A percentile compares a stretch with the other conserved stretches of the same genome.
phyloP scores from a whole-genome alignment of 2,797 vertebrate genomes.

The Catharus ustulatus region DNA sequence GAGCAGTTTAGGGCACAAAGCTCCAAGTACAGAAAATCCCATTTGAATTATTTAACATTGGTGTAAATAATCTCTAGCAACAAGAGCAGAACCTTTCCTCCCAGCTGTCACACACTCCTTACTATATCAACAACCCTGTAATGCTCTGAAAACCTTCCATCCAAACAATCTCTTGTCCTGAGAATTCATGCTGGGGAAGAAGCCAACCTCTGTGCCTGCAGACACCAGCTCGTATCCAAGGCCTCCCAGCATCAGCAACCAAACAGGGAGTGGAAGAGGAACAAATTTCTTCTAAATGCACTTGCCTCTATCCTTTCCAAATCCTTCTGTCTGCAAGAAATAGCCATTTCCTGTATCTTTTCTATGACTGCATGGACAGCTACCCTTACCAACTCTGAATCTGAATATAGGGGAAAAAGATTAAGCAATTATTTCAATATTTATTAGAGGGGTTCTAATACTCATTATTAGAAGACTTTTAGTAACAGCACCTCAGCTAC shows the following conservation, averaged over 20 bases:
- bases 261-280: fast-evolving
- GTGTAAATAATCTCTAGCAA: slow-evolving; percentile 60
- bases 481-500: background rate
- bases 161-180: background rate
- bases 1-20: slow-evolving; percentile 25
- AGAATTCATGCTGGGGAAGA: background rate
- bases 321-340: background rate
- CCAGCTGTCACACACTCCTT: slow-evolving; percentile 38
- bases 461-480: background rate
- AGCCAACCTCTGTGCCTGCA: background rate
- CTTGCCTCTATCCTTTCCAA: background rate
- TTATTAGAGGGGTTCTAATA: background rate
- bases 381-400: background rate
- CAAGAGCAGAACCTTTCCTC: slow-evolving; percentile 26
- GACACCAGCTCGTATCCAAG: fast-evolving
- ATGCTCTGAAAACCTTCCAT: slow-evolving; percentile 29
- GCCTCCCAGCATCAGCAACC: background rate
- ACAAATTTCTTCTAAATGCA: background rate
- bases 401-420: fast-evolving
- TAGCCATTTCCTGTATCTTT: background rate
- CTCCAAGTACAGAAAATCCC: slow-evolving; percentile 21
- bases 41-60: slow-evolving; percentile 63
- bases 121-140: slow-evolving; percentile 33
- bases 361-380: background rate
- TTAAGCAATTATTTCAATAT: background rate